Evolutionary conservation across 2,888 invertebrate species (phyloP), one percentile per base, ranked within the genome.

Genomic region (Ligdia adustata): DNA sequence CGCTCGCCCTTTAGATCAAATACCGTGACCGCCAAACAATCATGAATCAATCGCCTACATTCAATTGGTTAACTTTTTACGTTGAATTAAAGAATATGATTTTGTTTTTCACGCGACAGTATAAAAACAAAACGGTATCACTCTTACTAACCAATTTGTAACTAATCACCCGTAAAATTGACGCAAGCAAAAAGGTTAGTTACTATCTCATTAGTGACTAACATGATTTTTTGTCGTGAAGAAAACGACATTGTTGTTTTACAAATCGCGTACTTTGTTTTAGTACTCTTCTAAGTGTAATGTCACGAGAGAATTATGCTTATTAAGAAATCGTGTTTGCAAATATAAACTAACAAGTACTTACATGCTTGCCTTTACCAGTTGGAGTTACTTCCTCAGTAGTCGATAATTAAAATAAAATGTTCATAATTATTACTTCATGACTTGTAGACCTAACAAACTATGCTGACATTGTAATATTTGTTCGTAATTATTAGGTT

Each of bases 91-190:
- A 37, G 32, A 43, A 52, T 33, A 46, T 45, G 48, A 40, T 46
- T 45, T 42, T 49, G 45, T 55, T 53, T 47, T 53, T 55, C 16
- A 43, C 12, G 9, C 9, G 29, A 48, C 33, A 37, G 43, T 46
- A 35, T 43, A 58, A 58, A 58, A 52, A 39, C 44, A 47, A 51
- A 42, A 43, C 43, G 46, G 40, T 51, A 42, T 22, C 59, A 66
- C 27, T 5, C 13, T 9, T 50, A 38, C 47, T 44, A 7, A 5
- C 27, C 27, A 76, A 86, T 83, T 79, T 75, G 79, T 80, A 82
- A 76, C 78, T 70, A 79, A 53, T 71, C 74, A 68, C 77, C 72
- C 89, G 82, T 85, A 78, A 82, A 87, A 88, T 86, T 85, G 79
- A 69, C 55, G 54, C 43, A 46, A 48, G 59, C 65, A 80, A 84